phyloP scores from a whole-genome alignment of 2,888 invertebrate genomes.

The Chirona hameri region DNA sequence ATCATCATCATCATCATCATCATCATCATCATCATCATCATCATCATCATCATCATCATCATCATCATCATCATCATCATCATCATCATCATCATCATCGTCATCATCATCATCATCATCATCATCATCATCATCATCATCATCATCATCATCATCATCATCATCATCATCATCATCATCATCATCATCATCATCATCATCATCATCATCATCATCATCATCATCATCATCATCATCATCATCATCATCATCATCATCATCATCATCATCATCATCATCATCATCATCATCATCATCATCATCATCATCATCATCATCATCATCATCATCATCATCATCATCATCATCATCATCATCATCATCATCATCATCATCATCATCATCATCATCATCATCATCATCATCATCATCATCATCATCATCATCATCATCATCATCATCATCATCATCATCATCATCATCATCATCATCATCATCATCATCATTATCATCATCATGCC shows the following conservation, averaged over 20 bases:
- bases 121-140: background rate
- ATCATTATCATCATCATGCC: constrained; percentile 3
- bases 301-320: background rate
- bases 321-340: constrained; percentile 8
- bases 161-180: background rate
- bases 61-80: no score
- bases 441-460: background rate
- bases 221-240: background rate
- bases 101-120: constrained; percentile 24
- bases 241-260: background rate
- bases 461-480: background rate
- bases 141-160: background rate
- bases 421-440: background rate
- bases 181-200: background rate
- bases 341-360: background rate
- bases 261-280: background rate
- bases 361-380: background rate
- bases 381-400: background rate
- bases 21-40: no score
- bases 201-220: background rate
- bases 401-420: background rate
- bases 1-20: no score
- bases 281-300: background rate
- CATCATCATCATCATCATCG: no score
- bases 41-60: no score